Percentiles rank a stretch among this genome's conserved stretches.
These are phyloP conservation scores for Limosa lapponica DNA, from an alignment of 2,797 vertebrate genomes.

Conservation along the genomic window DNA sequence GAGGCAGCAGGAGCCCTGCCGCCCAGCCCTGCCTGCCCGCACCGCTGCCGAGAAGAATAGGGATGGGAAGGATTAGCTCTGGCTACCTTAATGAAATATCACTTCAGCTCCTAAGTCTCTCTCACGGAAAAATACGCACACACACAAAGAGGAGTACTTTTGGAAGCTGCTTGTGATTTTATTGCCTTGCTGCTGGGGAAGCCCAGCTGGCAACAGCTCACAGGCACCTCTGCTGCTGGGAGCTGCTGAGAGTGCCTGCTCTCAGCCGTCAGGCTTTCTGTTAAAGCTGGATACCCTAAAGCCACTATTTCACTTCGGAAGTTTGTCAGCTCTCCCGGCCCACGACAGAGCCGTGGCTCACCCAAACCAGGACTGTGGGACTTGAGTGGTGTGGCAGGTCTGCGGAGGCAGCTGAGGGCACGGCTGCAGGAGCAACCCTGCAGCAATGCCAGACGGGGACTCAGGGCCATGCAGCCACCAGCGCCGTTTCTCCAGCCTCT, in stretches of 20 bases:
- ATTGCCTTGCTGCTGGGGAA: neutral
- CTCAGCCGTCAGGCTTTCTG: neutral
- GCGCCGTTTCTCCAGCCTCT: accelerated
- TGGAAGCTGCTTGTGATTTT: neutral
- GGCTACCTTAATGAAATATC: constrained; percentile 17
- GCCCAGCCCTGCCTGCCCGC: neutral
- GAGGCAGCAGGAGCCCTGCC: neutral
- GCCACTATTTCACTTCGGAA: neutral
- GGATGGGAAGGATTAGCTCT: neutral
- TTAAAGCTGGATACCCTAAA: neutral
- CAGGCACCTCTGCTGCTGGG: neutral
- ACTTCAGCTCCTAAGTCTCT: neutral
- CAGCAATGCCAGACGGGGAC: neutral
- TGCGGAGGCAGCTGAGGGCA: neutral
- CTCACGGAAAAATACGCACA: neutral
- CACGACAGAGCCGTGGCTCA: accelerated
- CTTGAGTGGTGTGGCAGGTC: accelerated
- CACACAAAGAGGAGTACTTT: neutral
- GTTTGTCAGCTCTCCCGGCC: neutral
- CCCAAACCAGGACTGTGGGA: neutral
- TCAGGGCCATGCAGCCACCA: neutral
- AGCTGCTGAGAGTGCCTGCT: neutral
- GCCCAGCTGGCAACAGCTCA: neutral
- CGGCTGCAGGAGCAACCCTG: accelerated
- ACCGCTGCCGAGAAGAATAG: neutral